Evolutionary conservation across 2,113 vertebrate genomes (phyloP), one percentile per base, ranked within the genome.

Genomic region (Cyanoderma ruficeps): DNA sequence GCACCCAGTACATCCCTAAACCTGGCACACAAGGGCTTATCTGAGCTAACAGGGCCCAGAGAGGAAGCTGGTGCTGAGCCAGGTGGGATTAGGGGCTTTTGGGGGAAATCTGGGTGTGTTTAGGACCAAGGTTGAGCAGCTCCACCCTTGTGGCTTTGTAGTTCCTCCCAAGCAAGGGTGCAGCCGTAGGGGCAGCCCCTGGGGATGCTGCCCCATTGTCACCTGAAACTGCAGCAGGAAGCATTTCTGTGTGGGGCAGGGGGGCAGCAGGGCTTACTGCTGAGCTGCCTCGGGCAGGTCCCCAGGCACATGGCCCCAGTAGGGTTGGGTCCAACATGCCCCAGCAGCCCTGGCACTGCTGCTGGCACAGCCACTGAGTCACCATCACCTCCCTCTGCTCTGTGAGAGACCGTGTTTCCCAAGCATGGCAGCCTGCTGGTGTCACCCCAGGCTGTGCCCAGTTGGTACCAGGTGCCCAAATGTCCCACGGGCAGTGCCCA

Each of bases 181-280:
- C 83, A 90, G 68, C 52, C 0, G 0, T 39, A 70, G 83, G 55
- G 72, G 47, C 82, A 92, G 74, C 30, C 93, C 87, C 87, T 53
- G 57, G 52, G 49, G 52, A 93, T 5, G 4, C 72, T 71, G 71
- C 49, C 85, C 87, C 67, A 68, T 81, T 44, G 1, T 92, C 67
- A 94, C 74, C 92, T 4, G 25, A 92, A 97, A 97, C 77, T 76
- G 80, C 69, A 96, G 27, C 92, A 97, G 96, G 93, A 97, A 95
- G 59, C 42, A 37, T 39, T 55, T 72, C 74, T 81, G 33, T 7
- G 2, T 20, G 44, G 53, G 50, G 28, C 57, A 90, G 46, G 42
- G 49, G 83, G 82, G 25, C 61, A 88, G 86, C 69, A 79, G 84
- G 61, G 77, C 49, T 90, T 39, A 2, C 59, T 30, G 47, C 55